phyloP scores from a whole-genome alignment of 1,140 invertebrate genomes.

The Polypedilum pembai region DNA sequence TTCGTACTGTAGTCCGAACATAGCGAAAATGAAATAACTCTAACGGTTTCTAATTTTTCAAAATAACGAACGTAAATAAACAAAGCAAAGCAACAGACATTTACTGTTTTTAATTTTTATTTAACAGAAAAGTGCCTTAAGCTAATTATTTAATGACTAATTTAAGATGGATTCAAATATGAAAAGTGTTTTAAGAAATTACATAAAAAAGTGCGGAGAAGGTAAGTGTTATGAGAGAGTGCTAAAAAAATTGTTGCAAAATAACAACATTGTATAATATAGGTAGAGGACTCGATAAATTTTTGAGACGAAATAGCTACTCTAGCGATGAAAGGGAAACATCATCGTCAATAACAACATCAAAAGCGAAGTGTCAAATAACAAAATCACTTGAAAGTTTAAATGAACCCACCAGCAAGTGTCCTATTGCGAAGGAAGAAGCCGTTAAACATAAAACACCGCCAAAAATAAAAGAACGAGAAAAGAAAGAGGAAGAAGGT shows the following conservation, averaged over 20 bases:
- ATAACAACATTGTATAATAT: not conserved
- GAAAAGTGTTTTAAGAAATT: conserved; percentile 1
- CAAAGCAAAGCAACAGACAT: too few species aligned
- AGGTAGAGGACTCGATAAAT: not conserved
- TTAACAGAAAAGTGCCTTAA: not conserved
- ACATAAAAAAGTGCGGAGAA: not conserved
- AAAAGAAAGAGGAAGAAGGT: not conserved
- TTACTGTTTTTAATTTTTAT: too few species aligned
- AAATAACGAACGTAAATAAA: not conserved
- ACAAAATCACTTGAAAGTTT: conserved; percentile 12
- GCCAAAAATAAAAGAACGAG: not conserved
- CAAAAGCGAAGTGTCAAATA: not conserved
- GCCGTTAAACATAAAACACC: not conserved
- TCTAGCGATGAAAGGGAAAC: conserved; percentile 9
- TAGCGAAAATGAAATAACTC: not conserved
- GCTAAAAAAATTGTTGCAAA: not conserved
- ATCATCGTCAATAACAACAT: conserved; percentile 23
- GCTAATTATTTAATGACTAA: not conserved
- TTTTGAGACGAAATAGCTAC: not conserved
- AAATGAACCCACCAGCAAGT: not conserved
- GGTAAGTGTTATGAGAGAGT: not conserved
- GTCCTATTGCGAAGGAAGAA: not conserved
- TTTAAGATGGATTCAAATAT: not conserved
- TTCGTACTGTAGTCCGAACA: not conserved
- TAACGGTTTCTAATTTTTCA: too few species aligned